Base-by-base conservation (phyloP, 2,113 vertebrate genomes). In the Edolisoma coerulescens region DNA sequence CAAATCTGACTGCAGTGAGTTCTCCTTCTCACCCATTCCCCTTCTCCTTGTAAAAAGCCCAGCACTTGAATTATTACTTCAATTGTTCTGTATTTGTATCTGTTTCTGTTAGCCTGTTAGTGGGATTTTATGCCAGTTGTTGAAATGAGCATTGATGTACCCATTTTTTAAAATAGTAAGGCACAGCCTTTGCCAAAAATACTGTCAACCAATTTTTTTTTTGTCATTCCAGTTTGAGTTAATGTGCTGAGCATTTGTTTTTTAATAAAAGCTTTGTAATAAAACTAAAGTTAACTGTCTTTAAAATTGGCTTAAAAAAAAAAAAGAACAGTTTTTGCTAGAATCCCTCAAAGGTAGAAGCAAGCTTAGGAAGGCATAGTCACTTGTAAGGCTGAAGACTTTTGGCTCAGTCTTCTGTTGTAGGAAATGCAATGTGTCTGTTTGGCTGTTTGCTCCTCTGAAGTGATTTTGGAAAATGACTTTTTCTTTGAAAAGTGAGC, bases 261-360 rank as follows among this genome's bases (percentile, higher is more conserved):
- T 98, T 98, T 97, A 98, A 98, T 98, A 98, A 98, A 98, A 98
- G 98, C 98, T 98, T 98, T 98, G 98, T 98, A 98, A 98, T 98
- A 98, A 98, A 98, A 98, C 92, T 68, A 26, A 97, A 90, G 53
- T 75, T 52, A 93, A 35, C 52, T 74, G 88, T 84, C 82, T 70
- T 63, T 50, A 84, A 90, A 83, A 56, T 42, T 79, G 30, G 42
- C 80, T 92, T 84, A 41, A 47, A n/a, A 56, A n/a, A 56, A 53
- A 44, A 9, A 2, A 3, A 42, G 10, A 68, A 15, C 1, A 4
- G 10, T 35, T 94, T 65, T 41, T 26, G 18, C 47, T 30, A 39
- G 45, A 85, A 59, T 65, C 50, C 35, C 24, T 53, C 15, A 5
- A 57, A 87, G 79, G 52, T 10, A 53, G 47, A 61, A 74, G 30